Evolutionary conservation across 2,888 invertebrate genomes (phyloP).

Genomic region (Copidosoma aretas): DNA sequence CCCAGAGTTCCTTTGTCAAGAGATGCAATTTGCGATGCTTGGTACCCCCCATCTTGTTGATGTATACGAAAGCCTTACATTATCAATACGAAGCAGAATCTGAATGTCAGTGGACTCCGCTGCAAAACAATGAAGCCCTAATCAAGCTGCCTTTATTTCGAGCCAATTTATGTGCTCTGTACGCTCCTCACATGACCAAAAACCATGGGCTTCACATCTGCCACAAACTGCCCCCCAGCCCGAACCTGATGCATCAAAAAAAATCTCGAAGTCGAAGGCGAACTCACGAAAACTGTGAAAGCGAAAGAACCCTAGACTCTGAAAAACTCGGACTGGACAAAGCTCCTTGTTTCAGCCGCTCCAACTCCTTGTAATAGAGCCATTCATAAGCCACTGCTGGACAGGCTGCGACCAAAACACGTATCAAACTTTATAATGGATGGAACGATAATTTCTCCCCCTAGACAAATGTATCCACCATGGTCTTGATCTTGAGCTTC

Average conservation of each 20-base stretch:
- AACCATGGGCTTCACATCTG: not conserved
- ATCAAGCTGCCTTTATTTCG: not conserved
- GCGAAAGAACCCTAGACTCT: no score
- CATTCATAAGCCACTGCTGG: not conserved
- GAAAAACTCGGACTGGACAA: not conserved
- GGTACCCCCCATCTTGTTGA: conserved; percentile 4
- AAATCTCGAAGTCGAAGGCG: not conserved
- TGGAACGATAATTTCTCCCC: no score
- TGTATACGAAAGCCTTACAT: not conserved
- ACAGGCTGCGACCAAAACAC: not conserved
- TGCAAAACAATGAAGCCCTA: not conserved
- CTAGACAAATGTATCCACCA: no score
- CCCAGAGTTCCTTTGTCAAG: not conserved
- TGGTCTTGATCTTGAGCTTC: no score
- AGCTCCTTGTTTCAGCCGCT: not conserved
- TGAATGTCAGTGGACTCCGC: not conserved
- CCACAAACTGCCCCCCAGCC: not conserved
- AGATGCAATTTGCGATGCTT: not conserved
- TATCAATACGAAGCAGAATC: conserved; percentile 2
- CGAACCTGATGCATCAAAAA: not conserved
- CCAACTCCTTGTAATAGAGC: not conserved
- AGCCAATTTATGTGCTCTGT: conserved; percentile 4
- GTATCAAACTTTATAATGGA: not conserved
- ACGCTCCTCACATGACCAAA: not conserved
- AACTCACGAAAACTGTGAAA: not conserved